Conservation (phyloP, 2,113 vertebrate species). For the Telmatochromis sp. region DNA sequence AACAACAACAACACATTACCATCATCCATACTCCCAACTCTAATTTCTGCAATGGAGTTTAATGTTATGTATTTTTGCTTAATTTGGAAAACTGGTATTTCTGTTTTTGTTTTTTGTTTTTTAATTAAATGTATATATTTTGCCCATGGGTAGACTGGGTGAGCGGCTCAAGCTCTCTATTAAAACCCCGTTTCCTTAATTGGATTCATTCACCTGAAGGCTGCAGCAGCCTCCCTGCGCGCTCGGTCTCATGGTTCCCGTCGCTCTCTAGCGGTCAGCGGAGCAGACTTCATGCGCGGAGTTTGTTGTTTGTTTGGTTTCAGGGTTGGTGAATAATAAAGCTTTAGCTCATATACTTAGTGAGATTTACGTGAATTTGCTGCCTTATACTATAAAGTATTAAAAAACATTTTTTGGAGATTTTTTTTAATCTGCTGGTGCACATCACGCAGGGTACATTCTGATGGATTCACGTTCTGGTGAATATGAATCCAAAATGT, state of each 20-base stretch:
- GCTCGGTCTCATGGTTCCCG: constrained; percentile 20
- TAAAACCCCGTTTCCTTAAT: not conserved
- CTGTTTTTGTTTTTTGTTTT: not conserved
- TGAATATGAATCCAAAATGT: not conserved
- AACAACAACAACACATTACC: not conserved
- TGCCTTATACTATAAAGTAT: not conserved
- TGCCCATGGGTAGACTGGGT: not conserved
- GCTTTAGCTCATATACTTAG: not conserved
- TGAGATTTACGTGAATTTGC: not conserved
- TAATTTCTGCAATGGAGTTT: not conserved
- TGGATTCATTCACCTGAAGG: not conserved
- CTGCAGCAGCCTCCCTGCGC: not conserved
- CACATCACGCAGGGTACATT: not conserved
- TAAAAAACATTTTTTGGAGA: not conserved
- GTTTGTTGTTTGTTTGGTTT: not conserved
- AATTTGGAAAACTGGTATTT: not conserved
- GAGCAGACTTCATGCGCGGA: constrained; percentile 3
- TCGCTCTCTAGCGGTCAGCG: constrained; percentile 69
- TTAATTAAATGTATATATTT: not conserved
- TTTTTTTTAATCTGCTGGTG: not conserved
- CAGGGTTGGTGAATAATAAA: not conserved
- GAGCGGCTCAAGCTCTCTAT: not conserved
- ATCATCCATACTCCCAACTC: not conserved
- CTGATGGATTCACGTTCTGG: not conserved
- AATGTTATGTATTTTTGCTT: not conserved